Evolutionary conservation across 2,797 vertebrate species (phyloP).

Genomic region (Poeciliopsis infans): DNA sequence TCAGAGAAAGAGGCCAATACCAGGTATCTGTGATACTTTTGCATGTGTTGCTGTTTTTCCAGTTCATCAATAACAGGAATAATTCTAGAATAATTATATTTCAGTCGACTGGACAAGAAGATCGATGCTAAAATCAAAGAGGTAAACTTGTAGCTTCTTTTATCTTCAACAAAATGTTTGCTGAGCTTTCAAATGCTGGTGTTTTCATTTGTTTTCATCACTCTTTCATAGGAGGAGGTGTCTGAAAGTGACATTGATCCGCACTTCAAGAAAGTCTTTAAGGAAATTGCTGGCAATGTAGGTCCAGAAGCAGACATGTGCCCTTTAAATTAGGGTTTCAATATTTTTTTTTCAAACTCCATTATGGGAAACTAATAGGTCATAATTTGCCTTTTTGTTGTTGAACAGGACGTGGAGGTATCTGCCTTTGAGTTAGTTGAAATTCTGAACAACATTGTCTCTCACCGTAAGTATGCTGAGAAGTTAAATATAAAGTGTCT

Average conservation of each 20-base stretch:
- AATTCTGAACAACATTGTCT: slow-evolving; percentile 86
- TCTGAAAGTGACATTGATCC: slow-evolving; percentile 86
- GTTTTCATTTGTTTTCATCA: slow-evolving; percentile 1
- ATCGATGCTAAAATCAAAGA: slow-evolving; percentile 84
- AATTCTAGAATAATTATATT: not conserved
- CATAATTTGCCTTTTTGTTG: slow-evolving; percentile 2
- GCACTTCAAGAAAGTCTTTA: slow-evolving; percentile 86
- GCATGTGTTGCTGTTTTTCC: not conserved
- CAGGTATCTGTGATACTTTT: slow-evolving; percentile 54
- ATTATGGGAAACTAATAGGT: not conserved
- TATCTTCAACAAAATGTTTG: not conserved
- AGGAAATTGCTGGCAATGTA: slow-evolving; percentile 87
- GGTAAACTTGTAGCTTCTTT: slow-evolving; percentile 70
- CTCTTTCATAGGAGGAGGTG: slow-evolving; percentile 73
- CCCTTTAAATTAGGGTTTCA: not conserved
- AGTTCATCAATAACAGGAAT: not conserved
- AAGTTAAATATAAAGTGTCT: not conserved
- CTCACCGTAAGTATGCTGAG: slow-evolving; percentile 81
- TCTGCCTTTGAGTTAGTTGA: slow-evolving; percentile 85
- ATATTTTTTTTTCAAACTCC: not conserved
- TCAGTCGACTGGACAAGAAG: slow-evolving; percentile 84
- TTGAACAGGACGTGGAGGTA: slow-evolving; percentile 86
- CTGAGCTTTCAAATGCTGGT: not conserved
- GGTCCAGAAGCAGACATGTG: slow-evolving; percentile 45
- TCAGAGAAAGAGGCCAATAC: slow-evolving; percentile 75